Percentiles rank a stretch among this genome's conserved stretches.
phyloP scores from a whole-genome alignment of 2,797 vertebrate species.

The Pipistrellus kuhlii region DNA sequence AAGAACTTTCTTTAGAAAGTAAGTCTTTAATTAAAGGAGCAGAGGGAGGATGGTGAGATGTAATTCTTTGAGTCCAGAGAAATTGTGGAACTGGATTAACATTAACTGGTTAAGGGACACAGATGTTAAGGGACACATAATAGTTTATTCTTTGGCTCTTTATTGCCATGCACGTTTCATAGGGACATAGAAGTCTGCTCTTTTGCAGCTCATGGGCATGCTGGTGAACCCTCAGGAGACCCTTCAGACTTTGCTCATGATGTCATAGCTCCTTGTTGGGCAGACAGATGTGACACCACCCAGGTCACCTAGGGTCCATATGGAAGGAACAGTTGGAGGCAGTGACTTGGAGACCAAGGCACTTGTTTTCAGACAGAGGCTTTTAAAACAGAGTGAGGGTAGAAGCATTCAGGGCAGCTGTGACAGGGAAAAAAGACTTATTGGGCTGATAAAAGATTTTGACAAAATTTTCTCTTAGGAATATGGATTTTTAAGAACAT shows the following conservation, averaged over 20 bases:
- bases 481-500: conserved; percentile 62
- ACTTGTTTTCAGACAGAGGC: background rate
- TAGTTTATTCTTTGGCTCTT: background rate
- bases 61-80: background rate
- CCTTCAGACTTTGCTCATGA: background rate
- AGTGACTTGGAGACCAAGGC: conserved; percentile 48
- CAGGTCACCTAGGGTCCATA: conserved; percentile 32
- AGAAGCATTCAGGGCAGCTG: background rate
- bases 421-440: conserved; percentile 20
- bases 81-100: background rate
- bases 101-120: background rate
- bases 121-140: background rate
- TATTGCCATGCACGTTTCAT: fast-evolving
- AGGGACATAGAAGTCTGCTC: background rate
- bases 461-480: conserved; percentile 55
- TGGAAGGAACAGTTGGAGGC: conserved; percentile 26
- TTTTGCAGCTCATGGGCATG: background rate
- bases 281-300: conserved; percentile 36
- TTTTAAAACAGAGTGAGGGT: conserved; percentile 25
- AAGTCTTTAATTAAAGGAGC: conserved; percentile 22
- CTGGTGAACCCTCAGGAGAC: background rate
- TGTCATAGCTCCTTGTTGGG: background rate
- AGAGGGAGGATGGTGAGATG: background rate
- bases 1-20: conserved; percentile 20
- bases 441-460: conserved; percentile 44